Percentiles rank a stretch among this genome's conserved stretches.
Conservation (phyloP, 2,113 vertebrate species). For the Vulpes ferrilata region DNA sequence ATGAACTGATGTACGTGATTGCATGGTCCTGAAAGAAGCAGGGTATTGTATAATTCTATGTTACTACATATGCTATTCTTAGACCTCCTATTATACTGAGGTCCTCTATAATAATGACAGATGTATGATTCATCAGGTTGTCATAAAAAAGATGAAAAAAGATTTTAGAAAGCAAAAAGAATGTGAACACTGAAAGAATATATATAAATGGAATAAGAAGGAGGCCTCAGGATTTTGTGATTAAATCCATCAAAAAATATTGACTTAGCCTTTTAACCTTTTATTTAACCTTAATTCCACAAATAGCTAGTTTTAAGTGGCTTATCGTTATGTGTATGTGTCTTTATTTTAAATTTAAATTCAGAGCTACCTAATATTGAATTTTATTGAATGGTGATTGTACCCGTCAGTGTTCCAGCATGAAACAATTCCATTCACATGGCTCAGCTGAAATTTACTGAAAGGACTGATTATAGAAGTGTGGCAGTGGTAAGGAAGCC, state of each 20-base stretch:
- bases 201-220: not conserved
- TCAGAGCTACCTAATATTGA: not conserved
- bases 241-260: conserved; percentile 46
- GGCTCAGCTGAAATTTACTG: not conserved
- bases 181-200: not conserved
- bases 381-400: not conserved
- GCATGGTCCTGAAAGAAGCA: not conserved
- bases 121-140: conserved; percentile 23
- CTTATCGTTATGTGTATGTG: not conserved
- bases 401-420: not conserved
- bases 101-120: conserved; percentile 77
- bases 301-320: conserved; percentile 17
- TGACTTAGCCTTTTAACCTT: conserved; percentile 33
- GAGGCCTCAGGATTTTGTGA: not conserved
- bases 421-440: not conserved
- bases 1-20: not conserved
- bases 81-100: conserved; percentile 58
- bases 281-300: not conserved
- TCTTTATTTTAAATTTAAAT: not conserved
- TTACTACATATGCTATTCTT: conserved; percentile 48
- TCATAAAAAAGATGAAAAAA: conserved; percentile 50
- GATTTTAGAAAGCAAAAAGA: conserved; percentile 48
- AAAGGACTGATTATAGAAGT: not conserved
- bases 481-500: not conserved
- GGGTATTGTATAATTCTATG: conserved; percentile 49